Conservation (phyloP, 2,888 invertebrate genomes). For the Ectemnius cavifrons region DNA sequence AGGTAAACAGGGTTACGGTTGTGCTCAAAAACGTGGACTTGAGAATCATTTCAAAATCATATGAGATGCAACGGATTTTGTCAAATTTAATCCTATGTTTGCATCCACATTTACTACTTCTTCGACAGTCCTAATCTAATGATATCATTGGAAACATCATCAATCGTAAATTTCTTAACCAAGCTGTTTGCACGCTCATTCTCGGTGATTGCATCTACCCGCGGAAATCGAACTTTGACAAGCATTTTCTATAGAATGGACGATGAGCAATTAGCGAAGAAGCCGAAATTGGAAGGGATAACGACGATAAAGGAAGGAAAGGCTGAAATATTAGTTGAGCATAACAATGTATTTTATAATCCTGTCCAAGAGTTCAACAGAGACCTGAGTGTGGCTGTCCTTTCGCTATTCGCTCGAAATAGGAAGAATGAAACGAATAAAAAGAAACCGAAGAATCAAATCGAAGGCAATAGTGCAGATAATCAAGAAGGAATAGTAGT, state of each 20-base stretch:
- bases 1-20: too few species aligned
- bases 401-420: conserved; percentile 82
- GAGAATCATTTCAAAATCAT: too few species aligned
- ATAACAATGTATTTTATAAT: conserved; percentile 96
- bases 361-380: conserved; percentile 99
- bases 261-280: conserved; percentile 40
- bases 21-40: too few species aligned
- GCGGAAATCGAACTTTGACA: too few species aligned
- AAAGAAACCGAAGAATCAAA: neutral
- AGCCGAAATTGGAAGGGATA: conserved; percentile 35
- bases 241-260: conserved; percentile 34
- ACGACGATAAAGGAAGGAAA: conserved; percentile 85
- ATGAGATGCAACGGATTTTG: too few species aligned
- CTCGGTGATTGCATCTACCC: too few species aligned
- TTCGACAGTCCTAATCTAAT: too few species aligned
- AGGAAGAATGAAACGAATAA: conserved; percentile 73
- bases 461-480: neutral
- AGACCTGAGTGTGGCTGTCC: conserved; percentile 90
- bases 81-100: too few species aligned
- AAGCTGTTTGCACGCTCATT: too few species aligned
- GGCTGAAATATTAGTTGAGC: conserved; percentile 85
- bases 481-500: conserved; percentile 82
- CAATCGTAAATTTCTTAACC: too few species aligned
- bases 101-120: too few species aligned
- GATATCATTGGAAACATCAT: too few species aligned